Evolutionary conservation across 2,888 invertebrate genomes (phyloP), one percentile per base, ranked within the genome.

Genomic region (Palloptera scutellata): DNA sequence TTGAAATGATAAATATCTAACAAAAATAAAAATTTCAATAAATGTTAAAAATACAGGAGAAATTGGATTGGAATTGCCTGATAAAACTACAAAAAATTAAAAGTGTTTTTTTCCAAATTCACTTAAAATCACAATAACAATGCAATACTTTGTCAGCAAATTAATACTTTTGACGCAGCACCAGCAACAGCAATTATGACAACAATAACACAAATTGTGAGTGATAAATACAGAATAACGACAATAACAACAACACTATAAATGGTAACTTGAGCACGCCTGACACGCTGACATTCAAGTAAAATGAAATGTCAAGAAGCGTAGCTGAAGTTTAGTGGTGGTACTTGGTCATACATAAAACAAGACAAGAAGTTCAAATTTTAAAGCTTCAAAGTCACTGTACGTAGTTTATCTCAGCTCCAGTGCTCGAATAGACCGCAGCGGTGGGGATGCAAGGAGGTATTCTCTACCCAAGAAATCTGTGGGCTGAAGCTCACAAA

Each of bases 291-390:
- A 55, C 55, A 64, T 64, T 54, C 54, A 55, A 20, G 12, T 48
- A 52, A 63, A 52, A 67, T 59, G 58, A 68, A 65, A 62, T 65
- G 58, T 65, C 58, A 64, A 61, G 30, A 30, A 30, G 64, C 55
- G 20, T 42, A 60, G 52, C 17, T 48, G 59, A 59, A 62, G 57
- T 67, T 67, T 60, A 63, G 54, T 48, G 58, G 60, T 20, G 13
- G 17, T 41, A 42, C 42, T 11, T 54, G n/a, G 54, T 17, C n/a
- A 17, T 17, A 43, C n/a, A 17, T 17, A 43, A 48, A n/a, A 30
- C 6, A 30, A 30, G 30, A 30, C 30, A 45, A 45, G 48, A 48
- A 48, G 60, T 41, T 48, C 51, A 13, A 13, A 48, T 13, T 48
- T 41, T 12, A 57, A 15, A 57, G 30, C 30, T 30, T 30, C 30